Evolutionary conservation across 2,797 vertebrate species (phyloP).

Genomic region (Sylvia borin): DNA sequence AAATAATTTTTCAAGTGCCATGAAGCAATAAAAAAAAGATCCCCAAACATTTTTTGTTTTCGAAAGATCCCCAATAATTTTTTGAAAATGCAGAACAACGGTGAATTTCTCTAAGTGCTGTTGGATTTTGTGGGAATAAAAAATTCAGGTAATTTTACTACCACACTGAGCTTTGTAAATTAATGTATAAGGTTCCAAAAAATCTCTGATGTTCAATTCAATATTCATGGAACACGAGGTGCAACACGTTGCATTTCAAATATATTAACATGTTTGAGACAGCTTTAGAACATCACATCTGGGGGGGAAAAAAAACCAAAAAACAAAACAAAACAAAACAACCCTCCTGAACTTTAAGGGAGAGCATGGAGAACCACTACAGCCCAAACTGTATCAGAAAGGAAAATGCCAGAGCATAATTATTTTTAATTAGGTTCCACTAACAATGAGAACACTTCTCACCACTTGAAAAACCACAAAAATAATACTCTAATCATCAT

Average conservation of each 20-base stretch:
- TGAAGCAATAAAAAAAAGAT: not conserved
- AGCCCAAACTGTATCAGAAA: not conserved
- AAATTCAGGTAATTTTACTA: not conserved
- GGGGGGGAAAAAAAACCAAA: not conserved
- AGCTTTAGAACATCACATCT: not conserved
- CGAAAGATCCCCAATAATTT: not conserved
- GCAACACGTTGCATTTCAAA: not conserved
- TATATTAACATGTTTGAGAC: not conserved
- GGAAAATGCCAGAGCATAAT: conserved; percentile 34
- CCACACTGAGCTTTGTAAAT: not conserved
- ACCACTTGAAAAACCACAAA: not conserved
- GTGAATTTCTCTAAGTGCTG: not conserved
- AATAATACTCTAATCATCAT: conserved; percentile 21
- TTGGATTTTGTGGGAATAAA: not conserved
- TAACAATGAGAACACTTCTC: conserved; percentile 49
- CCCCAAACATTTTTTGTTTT: too few relatives aligned
- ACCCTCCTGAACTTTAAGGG: not conserved
- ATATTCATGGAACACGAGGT: not conserved
- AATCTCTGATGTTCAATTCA: not conserved
- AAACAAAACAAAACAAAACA: not conserved
- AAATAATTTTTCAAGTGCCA: not conserved
- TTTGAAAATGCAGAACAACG: not conserved
- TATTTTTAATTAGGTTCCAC: conserved; percentile 62
- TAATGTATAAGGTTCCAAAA: not conserved
- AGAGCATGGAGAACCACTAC: not conserved